Evolutionary conservation across 1,140 invertebrate species (phyloP), one percentile per base, ranked within the genome.

Genomic region (Matsumurasca onukii): DNA sequence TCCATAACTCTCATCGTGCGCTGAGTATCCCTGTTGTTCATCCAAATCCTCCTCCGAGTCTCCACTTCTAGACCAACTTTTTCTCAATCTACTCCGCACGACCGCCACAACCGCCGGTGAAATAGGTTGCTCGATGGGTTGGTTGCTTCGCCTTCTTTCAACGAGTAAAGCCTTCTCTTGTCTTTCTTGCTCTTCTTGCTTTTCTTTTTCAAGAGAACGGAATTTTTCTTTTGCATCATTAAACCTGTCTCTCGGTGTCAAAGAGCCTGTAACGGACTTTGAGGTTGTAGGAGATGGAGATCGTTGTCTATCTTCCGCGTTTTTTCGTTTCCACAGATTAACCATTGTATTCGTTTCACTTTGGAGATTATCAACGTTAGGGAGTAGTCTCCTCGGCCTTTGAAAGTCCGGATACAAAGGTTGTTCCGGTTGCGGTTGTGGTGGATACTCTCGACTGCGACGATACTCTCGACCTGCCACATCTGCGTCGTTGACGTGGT

Each of bases 161-260:
- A 39, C 65, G 1, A 51, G 59, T 24, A 52, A 3, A 1, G 61
- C 69, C 25, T 57, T 66, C 51, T 71, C 62, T 55, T 68, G 34
- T 12, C 69, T 62, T 64, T 71, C 67, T 65, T 74, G 77, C 75
- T 82, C 81, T 1, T 78, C 82, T 64, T 86, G 83, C 48, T 87
- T 83, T 70, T 90, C 87, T 70, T 86, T 82, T 78, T 93, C 91
- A 80, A 93, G 83, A 25, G 88, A 85, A 76, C 88, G 83, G 75
- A 93, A 92, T 78, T 92, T 92, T 75, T 92, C 89, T 77, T 92
- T 92, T 48, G 91, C 90, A 73, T 92, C 90, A 73, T 91, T 89
- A 77, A 92, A 92, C 45, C 91, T 84, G 70, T 92, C 90, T 67
- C 88, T 83, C 0, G 90, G 90, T 34, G 87, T 85, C 1, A 81